Base-by-base conservation (phyloP, 2,888 invertebrate genomes). In the Andrena marginata region DNA sequence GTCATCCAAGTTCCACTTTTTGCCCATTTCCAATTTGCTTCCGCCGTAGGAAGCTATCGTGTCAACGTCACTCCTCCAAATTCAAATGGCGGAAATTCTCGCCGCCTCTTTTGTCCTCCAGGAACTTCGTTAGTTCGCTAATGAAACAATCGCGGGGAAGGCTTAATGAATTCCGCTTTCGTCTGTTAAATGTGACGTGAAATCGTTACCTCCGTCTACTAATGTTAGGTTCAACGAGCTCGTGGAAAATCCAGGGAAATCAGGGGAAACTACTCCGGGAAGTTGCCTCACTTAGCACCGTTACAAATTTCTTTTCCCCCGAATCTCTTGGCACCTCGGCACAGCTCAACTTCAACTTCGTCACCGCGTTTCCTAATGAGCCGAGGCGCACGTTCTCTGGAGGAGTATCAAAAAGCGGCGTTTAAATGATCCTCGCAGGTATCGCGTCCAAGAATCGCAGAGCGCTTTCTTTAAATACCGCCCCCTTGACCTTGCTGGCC, bases 381-480 rank as follows among this genome's bases (percentile, higher is more conserved):
- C 42, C 13, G 7, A 42, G 13, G 23, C 42, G 0, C 13, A 13
- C 16, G 42, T 5, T 23, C 16, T 29, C 42, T 2, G 6, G 7
- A 26, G 48, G 0, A 64, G 6, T n/a, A 26, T 8, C 48, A 16
- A 16, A 16, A 29, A 48, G 26, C 13, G 42, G n/a, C 29, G 31
- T 33, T 26, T 23, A 59, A 59, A 60, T 42, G 56, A 35, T 67
- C 35, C 31, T 56, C 20, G 51, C 13, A 23, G 42, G 23, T 51
- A 23, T 35, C 23, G 13, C 59, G 63, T 35, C 20, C 31, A 26
- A 33, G 59, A 64, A 75, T 75, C 33, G 10, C 33, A 5, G 20
- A 54, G 3, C 48, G 26, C n/a, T 31, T 48, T 70, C 81, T 67
- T 80, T 73, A 79, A 82, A 82, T 75, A 80, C 49, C 62, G 60